Evolutionary conservation across 2,797 vertebrate species (phyloP), one percentile per base, ranked within the genome.

Genomic region (Tympanoctomys barrerae): DNA sequence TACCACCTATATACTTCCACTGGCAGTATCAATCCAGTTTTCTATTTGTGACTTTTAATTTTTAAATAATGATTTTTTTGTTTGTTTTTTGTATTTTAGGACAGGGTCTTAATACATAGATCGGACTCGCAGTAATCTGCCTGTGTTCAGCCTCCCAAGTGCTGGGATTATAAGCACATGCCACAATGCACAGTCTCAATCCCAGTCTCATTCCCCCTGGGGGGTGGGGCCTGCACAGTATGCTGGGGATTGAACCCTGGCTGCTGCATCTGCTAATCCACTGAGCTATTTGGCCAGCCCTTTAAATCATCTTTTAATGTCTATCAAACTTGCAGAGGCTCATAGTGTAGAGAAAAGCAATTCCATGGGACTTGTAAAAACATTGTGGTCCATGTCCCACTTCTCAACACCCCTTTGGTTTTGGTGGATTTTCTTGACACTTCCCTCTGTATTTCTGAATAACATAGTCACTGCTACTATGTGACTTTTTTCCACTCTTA

Each of bases 31-130:
- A 71, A 5, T 54, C 49, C n/a, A 91, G 54, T 62, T 71, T 80
- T 78, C 77, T 68, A 49, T 87, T 89, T 70, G 70, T 89, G 18
- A 62, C 54, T 73, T 79, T 28, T 71, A 91, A 71, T 94, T 81
- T 78, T 92, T 75, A 46, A 36, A 36, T 36, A n/a, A 42, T 42
- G 42, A 42, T 22, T 81, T 21, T 81, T 39, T 39, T 59, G 42
- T 42, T 42, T 42, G 42, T 42, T 42, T 42, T 42, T 42, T 42
- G 42, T 42, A 42, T 42, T 42, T 42, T 42, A 42, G 42, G 42
- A 42, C 42, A 42, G 42, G 42, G 42, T 42, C 42, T 42, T 5
- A 42, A 42, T 42, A 42, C 42, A 42, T 42, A 42, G 42, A 42
- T 42, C 42, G 4, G 42, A 42, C 42, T 42, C 42, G 42, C 42